Base-by-base conservation (phyloP, 2,113 vertebrate species). In the Anthoscopus minutus region DNA sequence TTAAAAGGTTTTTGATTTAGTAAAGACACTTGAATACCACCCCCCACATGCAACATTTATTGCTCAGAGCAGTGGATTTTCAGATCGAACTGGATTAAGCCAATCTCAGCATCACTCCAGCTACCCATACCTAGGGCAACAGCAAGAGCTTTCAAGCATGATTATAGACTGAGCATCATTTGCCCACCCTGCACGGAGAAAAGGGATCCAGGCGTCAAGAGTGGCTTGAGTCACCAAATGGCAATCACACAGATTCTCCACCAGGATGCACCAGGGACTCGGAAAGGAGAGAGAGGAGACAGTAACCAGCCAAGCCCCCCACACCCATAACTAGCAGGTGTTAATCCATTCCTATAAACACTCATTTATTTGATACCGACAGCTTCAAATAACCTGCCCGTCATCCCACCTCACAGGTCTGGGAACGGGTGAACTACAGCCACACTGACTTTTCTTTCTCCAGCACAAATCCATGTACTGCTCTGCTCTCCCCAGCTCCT, bases 131-230 rank as follows among this genome's bases (percentile, higher is more conserved):
- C 45, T 1, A 48, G 53, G 74, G 58, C 84, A 92, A 74, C 0
- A n/a, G 81, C 62, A 38, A 87, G 89, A 94, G 76, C 93, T 90
- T 82, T 88, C 76, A 28, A 83, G 77, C 72, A 24, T 45, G 51
- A 64, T 71, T 47, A 86, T 27, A 74, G 76, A 33, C n/a, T 50
- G 51, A 54, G 16, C 7, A 5, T 35, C 69, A 58, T 72, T 79
- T 73, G 62, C 38, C 42, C 71, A 89, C 2, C 28, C 47, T 48
- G 69, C 91, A 48, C 0, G 57, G 45, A 89, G 30, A 48, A 88
- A 35, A 79, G 27, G 30, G 58, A 92, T 14, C 31, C 56, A 56
- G 76, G 88, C 8, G 0, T 72, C 92, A 85, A n/a, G 84, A 80
- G 31, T 2, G 5, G 54, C 38, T 7, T 88, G 88, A 95, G 79